Evolutionary conservation across 2,888 invertebrate genomes (phyloP).

Genomic region (Exephanes ischioxanthus): DNA sequence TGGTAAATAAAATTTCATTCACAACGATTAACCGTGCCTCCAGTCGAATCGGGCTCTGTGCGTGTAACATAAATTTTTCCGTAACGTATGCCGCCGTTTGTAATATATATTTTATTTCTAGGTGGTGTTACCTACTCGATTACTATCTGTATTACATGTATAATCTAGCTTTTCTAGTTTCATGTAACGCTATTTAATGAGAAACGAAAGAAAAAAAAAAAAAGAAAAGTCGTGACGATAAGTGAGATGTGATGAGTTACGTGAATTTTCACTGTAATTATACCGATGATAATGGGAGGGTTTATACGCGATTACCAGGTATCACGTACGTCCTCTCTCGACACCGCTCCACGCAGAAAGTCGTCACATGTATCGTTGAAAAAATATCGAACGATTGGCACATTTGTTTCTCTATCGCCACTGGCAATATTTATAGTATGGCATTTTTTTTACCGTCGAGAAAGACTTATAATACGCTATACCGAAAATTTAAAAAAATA

Average conservation of each 20-base stretch:
- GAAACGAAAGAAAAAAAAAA: conserved; percentile 37
- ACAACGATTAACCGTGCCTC: background rate
- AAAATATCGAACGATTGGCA: background rate
- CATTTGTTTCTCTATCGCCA: background rate
- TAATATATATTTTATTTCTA: conserved; percentile 84
- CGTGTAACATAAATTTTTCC: conserved; percentile 66
- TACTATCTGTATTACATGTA: conserved; percentile 76
- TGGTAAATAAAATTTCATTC: background rate
- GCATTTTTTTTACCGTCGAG: background rate
- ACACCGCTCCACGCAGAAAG: conserved; percentile 80
- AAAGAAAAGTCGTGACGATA: conserved; percentile 33
- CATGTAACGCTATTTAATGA: conserved; percentile 66
- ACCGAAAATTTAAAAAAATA: background rate
- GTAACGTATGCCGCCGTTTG: conserved; percentile 74
- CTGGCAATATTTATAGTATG: background rate
- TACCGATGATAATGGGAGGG: conserved; percentile 82
- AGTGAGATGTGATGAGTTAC: conserved; percentile 40
- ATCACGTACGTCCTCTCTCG: conserved; percentile 83
- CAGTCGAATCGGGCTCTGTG: conserved; percentile 34
- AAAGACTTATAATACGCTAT: conserved; percentile 9
- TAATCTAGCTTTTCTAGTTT: conserved; percentile 72
- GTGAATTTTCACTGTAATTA: conserved; percentile 61
- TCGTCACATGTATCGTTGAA: conserved; percentile 53
- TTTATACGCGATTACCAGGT: conserved; percentile 84
- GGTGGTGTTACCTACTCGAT: conserved; percentile 81